A percentile compares a stretch with the other conserved stretches of the same genome.
Evolutionary conservation across 30 jellyfish, hydroid and myxozoan species (phyloP).

Genomic region (Chrysaora quinquecirrha): DNA sequence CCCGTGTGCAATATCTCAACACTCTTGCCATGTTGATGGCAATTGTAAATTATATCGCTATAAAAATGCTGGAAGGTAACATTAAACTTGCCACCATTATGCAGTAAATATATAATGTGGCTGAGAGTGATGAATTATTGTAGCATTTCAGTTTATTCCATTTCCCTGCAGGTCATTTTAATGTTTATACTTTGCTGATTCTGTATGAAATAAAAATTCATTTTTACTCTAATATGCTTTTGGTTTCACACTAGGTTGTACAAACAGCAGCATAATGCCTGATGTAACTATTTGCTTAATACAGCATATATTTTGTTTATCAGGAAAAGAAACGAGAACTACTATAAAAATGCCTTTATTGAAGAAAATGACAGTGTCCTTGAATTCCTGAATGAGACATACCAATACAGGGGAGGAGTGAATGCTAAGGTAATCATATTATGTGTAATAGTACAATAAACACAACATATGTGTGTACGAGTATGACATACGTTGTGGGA

Average conservation of each 20-base stretch:
- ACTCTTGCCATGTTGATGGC: background rate
- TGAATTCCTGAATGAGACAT: background rate
- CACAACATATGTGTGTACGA: background rate
- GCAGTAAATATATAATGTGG: background rate
- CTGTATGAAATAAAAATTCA: background rate
- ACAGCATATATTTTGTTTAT: background rate
- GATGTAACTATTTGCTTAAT: background rate
- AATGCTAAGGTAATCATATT: background rate
- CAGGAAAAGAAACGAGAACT: background rate
- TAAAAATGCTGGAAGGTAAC: background rate
- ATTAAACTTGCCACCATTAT: background rate
- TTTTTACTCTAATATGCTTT: background rate
- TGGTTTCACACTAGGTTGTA: background rate
- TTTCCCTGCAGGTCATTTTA: background rate
- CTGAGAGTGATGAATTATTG: background rate
- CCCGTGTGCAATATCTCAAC: background rate
- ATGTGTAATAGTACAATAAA: background rate
- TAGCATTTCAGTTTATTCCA: background rate
- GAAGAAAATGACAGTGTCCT: background rate
- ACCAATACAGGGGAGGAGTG: conserved; percentile 2
- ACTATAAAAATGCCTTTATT: background rate
- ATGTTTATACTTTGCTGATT: background rate
- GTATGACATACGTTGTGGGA: background rate
- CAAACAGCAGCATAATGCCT: background rate
- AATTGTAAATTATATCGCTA: background rate